A percentile compares a stretch with the other conserved stretches of the same genome.
Conservation (phyloP, 1,140 invertebrate genomes). For the Tigriopus japonicus region DNA sequence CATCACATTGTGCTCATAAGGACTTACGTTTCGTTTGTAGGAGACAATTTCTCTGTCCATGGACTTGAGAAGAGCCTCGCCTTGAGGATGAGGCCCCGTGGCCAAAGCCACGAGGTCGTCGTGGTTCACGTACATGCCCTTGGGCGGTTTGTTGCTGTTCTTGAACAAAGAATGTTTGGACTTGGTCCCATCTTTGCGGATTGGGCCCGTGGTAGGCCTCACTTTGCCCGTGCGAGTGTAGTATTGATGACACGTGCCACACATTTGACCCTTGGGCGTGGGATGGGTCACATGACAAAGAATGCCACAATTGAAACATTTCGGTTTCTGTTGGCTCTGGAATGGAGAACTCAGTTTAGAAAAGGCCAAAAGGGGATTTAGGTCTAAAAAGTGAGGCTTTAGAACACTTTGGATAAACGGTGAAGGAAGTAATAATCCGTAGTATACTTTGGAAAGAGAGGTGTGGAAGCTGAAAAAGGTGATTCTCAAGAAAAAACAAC, state of each 20-base stretch:
- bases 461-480: no score
- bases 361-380: no score
- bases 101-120: constrained; percentile 80
- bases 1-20: no score
- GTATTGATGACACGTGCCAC: constrained; percentile 48
- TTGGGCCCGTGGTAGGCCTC: constrained; percentile 45
- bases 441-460: no score
- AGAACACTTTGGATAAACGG: no score
- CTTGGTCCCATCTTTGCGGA: constrained; percentile 26
- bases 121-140: constrained; percentile 91
- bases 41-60: constrained; percentile 83
- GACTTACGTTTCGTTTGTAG: constrained; percentile 79
- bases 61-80: constrained; percentile 61
- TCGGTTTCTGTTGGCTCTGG: constrained; percentile 17
- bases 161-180: constrained; percentile 27
- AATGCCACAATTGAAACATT: constrained; percentile 55
- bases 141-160: constrained; percentile 73
- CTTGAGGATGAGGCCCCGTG: constrained; percentile 43
- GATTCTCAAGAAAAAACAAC: no score
- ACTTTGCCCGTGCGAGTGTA: constrained; percentile 15
- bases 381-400: no score
- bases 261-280: constrained; percentile 51
- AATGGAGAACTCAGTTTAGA: no score
- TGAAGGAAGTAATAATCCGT: no score
- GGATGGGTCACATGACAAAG: constrained; percentile 45